These are phyloP conservation scores for Datnioides undecimradiatus DNA, from an alignment of 2,113 vertebrate species.

Conservation along the genomic window DNA sequence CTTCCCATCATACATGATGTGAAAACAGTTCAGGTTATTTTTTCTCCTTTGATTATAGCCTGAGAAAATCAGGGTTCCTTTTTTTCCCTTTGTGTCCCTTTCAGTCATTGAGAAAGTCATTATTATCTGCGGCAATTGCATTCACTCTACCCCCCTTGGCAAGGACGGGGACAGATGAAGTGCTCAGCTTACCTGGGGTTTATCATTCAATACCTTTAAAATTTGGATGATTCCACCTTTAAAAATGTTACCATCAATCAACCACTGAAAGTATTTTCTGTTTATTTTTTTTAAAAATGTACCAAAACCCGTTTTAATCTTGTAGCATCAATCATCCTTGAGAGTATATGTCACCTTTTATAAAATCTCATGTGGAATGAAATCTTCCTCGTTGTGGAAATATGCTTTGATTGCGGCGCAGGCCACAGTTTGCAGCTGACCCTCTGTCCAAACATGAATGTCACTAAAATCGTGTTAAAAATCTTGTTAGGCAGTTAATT, in stretches of 20 bases:
- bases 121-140: conserved; percentile 49
- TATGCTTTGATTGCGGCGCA: conserved; percentile 4
- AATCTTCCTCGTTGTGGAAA: neutral
- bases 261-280: neutral
- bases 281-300: neutral
- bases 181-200: conserved; percentile 40
- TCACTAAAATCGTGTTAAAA: neutral
- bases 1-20: conserved; percentile 28
- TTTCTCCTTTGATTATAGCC: conserved; percentile 36
- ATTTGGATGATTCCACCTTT: conserved; percentile 5
- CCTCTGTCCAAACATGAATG: conserved; percentile 21
- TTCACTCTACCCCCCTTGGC: conserved; percentile 45
- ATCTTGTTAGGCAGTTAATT: conserved; percentile 12
- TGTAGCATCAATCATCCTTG: conserved; percentile 2
- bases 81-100: conserved; percentile 17
- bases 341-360: conserved; percentile 13
- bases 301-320: neutral
- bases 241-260: neutral
- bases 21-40: conserved; percentile 17
- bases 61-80: neutral
- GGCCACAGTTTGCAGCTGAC: conserved; percentile 36
- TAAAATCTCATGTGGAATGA: neutral
- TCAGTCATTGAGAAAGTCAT: conserved; percentile 55
- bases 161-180: conserved; percentile 55
- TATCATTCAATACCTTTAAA: conserved; percentile 33